Evolutionary conservation across 1,140 invertebrate genomes (phyloP), one percentile per base, ranked within the genome.

Genomic region (Sarcophaga bullata): DNA sequence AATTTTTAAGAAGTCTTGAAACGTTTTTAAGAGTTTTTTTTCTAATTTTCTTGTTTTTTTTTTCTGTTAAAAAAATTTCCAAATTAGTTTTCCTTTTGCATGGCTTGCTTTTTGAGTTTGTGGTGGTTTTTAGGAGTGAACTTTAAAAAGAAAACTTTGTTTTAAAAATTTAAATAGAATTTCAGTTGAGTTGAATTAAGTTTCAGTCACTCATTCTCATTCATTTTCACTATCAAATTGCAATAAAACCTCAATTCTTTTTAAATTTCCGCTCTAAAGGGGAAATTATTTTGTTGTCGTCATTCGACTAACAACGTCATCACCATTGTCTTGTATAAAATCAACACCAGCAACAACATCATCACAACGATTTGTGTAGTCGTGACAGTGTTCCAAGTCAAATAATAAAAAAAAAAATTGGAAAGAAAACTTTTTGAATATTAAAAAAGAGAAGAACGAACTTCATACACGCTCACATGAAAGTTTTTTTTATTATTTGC

Each of bases 221-320:
- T 58, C 54, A 3, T 58, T 37, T 37, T 3, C 6, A 6, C n/a
- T 68, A 19, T 68, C 2, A 68, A 68, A 68, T 68, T 68, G 62
- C 62, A 68, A 6, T 58, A 68, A 68, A 68, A 68, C 62, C 62
- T 19, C 62, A 68, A 68, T 68, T 68, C 10, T 3, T 68, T 68
- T 68, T 25, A 68, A 68, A 68, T 68, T 68, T 68, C 62, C 62
- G n/a, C n/a, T 25, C n/a, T 19, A 68, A 17, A 68, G 17, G 15
- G 62, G 17, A 68, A 68, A 68, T 68, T 19, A 68, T 68, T 10
- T 68, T 68, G 62, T 25, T 68, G n/a, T 68, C 7, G 9, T 15
- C n/a, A 68, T 4, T 8, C 7, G 54, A 15, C 15, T n/a, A 58
- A 13, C n/a, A 15, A n/a, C 54, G n/a, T n/a, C 13, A 7, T 15